Base-by-base conservation (phyloP, 1,140 invertebrate species). In the Steinernema feltiae region DNA sequence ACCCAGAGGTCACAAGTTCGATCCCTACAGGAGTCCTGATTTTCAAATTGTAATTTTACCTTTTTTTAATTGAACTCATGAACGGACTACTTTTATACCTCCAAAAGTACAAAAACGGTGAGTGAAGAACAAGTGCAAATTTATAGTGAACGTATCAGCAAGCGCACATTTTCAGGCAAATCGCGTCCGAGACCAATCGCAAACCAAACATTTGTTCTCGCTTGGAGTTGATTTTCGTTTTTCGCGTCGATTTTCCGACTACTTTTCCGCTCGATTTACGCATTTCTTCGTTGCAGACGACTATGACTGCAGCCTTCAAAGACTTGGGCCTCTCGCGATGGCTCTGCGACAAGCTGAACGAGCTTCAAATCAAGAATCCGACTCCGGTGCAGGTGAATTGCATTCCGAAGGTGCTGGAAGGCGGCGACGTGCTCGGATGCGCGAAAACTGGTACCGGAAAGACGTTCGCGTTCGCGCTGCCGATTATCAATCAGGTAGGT, bases 371-470 rank as follows among this genome's bases (percentile, higher is more conserved):
- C n/a, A 72, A 69, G 3, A 78, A 72, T 1, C 32, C 77, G 17
- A 80, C 79, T 0, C 73, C 76, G 2, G 79, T 80, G 31, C 79
- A 80, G 69, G 32, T 72, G 30, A 75, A 80, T 63, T 82, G 81
- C 29, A 85, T 85, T 69, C 83, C 83, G n/a, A 48, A 78, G 46
- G 76, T 86, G 24, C 73, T 86, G 3, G 48, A 71, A 17, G 83
- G 80, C 15, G 29, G 74, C 24, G 85, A 85, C 77, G 76, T 86
- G 31, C 74, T 85, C 1, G 84, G 81, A 27, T 83, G 85, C 53
- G 81, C 84, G 12, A 84, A 86, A 46, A 85, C 84, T 27, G 84
- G 84, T 32, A 82, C 80, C 0, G 84, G 84, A 30, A 85, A 85
- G 71, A 85, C 84, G 1, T 63, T 81, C 0, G 84, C 84, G 0